These are phyloP conservation scores for Conus canariensis DNA, from an alignment of 2,888 invertebrate species.

Conservation along the genomic window DNA sequence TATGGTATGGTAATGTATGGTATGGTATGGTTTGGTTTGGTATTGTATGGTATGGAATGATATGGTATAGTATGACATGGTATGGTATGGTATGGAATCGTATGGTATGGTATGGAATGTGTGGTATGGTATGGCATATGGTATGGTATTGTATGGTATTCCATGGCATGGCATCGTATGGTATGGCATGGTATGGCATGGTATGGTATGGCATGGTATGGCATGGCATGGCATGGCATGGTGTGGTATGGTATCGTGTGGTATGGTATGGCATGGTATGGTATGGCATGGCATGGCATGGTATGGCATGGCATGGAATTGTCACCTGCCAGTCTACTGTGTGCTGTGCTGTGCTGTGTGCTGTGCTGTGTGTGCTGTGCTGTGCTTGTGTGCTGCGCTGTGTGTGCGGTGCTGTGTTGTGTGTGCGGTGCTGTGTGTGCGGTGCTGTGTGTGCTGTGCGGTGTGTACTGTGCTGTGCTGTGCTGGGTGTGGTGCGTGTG, in stretches of 20 bases:
- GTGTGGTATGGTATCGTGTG: constrained; percentile 11
- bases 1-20: constrained; percentile 2
- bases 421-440: too few species aligned
- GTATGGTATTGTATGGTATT: too few species aligned
- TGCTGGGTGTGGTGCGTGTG: too few species aligned
- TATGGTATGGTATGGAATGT: too few species aligned
- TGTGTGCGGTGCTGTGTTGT: too few species aligned
- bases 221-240: not conserved
- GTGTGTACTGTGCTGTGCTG: too few species aligned
- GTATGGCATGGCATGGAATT: constrained; percentile 8
- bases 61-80: not conserved
- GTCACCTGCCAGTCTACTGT: too few species aligned
- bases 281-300: constrained; percentile 1
- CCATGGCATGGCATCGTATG: not conserved
- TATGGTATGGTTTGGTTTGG: constrained; percentile 1
- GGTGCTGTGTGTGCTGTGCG: too few species aligned
- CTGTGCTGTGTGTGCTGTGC: too few species aligned
- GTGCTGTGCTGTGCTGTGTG: too few species aligned
- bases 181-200: constrained; percentile 23
- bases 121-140: not conserved
- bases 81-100: constrained; percentile 7
- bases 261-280: constrained; percentile 22
- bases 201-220: constrained; percentile 24
- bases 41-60: not conserved
- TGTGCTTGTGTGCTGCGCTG: too few species aligned